Base-by-base conservation (phyloP, 2,888 invertebrate species). In the Periphyllus acericola region DNA sequence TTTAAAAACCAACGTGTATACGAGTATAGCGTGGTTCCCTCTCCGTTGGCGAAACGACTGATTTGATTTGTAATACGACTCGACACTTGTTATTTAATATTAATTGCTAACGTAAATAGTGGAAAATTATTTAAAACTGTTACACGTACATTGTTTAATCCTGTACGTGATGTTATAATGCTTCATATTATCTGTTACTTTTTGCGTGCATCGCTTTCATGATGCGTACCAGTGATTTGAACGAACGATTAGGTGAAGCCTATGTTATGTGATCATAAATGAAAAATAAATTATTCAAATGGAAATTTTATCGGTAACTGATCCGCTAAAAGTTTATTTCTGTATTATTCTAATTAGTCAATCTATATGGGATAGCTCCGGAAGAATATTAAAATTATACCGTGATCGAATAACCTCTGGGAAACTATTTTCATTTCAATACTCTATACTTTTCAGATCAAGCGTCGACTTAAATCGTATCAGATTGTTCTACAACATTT, bases 71-170 rank as follows among this genome's bases (percentile, higher is more conserved):
- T 36, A n/a, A 60, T 60, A 60, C 60, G n/a, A 80, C 36, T 34
- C n/a, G 79, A 36, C 60, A 36, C 19, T 68, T 68, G 68, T 68
- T 29, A 29, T 25, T 66, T 72, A 72, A 55, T 4, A 25, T 34
- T 34, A 79, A 79, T 36, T 60, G 3, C 0, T n/a, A 25, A 25
- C 25, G 36, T 60, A 79, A 55, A 68, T 46, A 8, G 46, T 32
- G 19, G 11, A 25, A 46, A 71, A 46, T 81, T 32, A 81, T 71
- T 81, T 81, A 14, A 46, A 55, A 81, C 14, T 71, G 32, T 21
- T 21, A n/a, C 14, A 8, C 2, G 6, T 71, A 29, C 25, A 29
- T 14, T 81, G 21, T 46, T 81, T 46, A 71, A 81, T 46, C 68
- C 19, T 40, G 71, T 81, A 71, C 29, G 55, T 81, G 40, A 19